Evolutionary conservation across 2,113 vertebrate genomes (phyloP).

Genomic region (Hydrolagus affinis): DNA sequence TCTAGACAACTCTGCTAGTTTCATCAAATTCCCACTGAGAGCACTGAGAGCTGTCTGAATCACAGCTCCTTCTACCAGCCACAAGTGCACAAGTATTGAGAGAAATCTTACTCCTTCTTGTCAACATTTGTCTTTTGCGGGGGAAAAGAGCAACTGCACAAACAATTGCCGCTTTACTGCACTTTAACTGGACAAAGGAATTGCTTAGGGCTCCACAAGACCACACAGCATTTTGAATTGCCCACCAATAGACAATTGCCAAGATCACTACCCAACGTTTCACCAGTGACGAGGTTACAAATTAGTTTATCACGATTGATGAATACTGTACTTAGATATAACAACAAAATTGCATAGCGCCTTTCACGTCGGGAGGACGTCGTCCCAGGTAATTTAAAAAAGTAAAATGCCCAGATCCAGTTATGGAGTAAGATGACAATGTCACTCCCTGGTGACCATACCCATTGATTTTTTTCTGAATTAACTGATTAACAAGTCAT

Average conservation of each 20-base stretch:
- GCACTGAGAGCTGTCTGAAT: conserved; percentile 12
- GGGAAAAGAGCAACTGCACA: not conserved
- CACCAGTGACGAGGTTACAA: not conserved
- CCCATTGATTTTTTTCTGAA: too few relatives aligned
- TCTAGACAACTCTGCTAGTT: not conserved
- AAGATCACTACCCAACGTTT: not conserved
- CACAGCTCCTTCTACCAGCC: conserved; percentile 37
- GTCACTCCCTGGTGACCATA: too few relatives aligned
- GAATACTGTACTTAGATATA: too few relatives aligned
- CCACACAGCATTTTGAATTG: not conserved
- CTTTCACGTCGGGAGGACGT: too few relatives aligned
- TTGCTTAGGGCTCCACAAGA: too few relatives aligned
- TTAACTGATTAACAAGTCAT: too few relatives aligned
- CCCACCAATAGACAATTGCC: not conserved
- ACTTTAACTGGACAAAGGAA: not conserved
- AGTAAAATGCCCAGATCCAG: too few relatives aligned
- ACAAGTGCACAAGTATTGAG: conserved; percentile 43
- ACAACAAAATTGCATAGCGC: too few relatives aligned
- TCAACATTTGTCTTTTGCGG: conserved; percentile 38
- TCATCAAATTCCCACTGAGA: conserved; percentile 29
- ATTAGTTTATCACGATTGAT: too few relatives aligned
- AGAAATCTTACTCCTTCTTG: conserved; percentile 30
- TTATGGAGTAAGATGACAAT: too few relatives aligned
- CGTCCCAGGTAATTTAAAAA: too few relatives aligned
- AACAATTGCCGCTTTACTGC: not conserved